Evolutionary conservation across 1,140 invertebrate species (phyloP).

Genomic region (Halesus radiatus): DNA sequence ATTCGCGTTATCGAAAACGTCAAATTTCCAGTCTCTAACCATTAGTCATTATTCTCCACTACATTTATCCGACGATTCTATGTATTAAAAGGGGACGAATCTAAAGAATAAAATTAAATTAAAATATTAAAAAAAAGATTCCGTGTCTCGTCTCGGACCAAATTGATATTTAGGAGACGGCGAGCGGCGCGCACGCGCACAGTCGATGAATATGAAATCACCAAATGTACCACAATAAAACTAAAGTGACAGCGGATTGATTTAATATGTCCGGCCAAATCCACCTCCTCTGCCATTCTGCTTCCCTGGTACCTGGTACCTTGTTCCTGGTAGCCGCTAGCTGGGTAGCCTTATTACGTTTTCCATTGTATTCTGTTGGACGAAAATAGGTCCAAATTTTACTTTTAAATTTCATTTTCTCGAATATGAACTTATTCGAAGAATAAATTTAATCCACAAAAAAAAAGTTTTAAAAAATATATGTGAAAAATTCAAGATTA

Average conservation of each 20-base stretch:
- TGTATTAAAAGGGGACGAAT: too few relatives aligned
- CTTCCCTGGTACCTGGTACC: too few relatives aligned
- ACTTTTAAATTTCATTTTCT: conserved; percentile 22
- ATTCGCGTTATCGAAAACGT: too few relatives aligned
- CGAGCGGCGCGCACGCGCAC: conserved; percentile 6
- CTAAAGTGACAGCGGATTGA: conserved; percentile 32
- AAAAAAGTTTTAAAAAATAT: neutral
- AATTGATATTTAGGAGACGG: conserved; percentile 20
- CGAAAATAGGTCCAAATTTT: conserved; percentile 17
- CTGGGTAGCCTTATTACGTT: neutral
- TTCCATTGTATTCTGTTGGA: conserved; percentile 3
- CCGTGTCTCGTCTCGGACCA: neutral
- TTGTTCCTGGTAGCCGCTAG: neutral
- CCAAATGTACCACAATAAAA: conserved; percentile 11
- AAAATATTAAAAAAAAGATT: neutral
- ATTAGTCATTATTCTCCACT: too few relatives aligned
- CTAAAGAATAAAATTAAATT: too few relatives aligned
- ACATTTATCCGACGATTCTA: too few relatives aligned
- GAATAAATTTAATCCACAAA: neutral
- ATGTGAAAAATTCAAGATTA: neutral
- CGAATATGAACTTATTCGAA: neutral
- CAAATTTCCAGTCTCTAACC: too few relatives aligned
- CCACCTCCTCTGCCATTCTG: too few relatives aligned
- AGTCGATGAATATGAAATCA: conserved; percentile 36
- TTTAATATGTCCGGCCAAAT: conserved; percentile 32